Conservation (phyloP, 2,113 vertebrate species). For the Hipposideros armiger region DNA sequence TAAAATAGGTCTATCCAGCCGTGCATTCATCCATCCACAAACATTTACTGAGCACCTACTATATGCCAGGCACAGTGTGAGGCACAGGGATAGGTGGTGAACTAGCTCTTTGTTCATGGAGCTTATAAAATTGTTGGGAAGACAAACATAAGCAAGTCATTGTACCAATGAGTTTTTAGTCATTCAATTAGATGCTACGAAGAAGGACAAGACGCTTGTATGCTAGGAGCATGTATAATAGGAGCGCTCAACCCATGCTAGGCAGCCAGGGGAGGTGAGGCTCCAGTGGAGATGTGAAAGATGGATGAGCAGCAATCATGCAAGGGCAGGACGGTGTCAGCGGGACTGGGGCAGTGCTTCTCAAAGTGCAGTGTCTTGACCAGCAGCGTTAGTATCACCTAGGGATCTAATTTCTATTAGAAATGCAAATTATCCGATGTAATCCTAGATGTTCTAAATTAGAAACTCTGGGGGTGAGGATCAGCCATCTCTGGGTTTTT, state of each 20-base stretch:
- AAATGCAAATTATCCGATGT: not conserved
- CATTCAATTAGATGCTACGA: not conserved
- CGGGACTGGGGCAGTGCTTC: no score
- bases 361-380: not conserved
- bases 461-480: not conserved
- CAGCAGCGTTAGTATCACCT: not conserved
- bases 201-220: not conserved
- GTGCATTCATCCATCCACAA: not conserved
- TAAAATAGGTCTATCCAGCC: not conserved
- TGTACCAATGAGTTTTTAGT: not conserved
- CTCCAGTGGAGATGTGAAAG: rapidly evolving
- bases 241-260: no score
- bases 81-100: not conserved
- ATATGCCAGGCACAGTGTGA: not conserved
- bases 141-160: not conserved
- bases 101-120: not conserved
- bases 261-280: not conserved
- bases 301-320: rapidly evolving
- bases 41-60: not conserved
- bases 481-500: not conserved
- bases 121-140: not conserved
- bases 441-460: not conserved
- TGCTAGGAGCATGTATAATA: rapidly evolving
- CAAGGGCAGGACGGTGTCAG: rapidly evolving
- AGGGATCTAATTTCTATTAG: not conserved